Evolutionary conservation across 2,888 invertebrate genomes (phyloP).

Genomic region (Tryphoninae sp.): DNA sequence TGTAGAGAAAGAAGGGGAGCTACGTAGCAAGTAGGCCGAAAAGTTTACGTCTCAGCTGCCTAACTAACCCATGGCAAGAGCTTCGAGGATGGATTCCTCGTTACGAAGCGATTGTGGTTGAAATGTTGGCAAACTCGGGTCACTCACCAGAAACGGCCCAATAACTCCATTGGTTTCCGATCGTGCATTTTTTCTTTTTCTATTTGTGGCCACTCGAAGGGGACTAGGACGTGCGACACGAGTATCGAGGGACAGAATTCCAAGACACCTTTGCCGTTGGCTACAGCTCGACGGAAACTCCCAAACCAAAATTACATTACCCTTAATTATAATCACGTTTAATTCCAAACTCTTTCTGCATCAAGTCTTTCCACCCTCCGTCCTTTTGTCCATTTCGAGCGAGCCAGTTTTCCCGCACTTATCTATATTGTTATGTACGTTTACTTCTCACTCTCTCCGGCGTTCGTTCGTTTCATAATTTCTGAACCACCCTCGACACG

Average conservation of each 20-base stretch:
- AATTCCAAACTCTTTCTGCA: constrained; percentile 77
- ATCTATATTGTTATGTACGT: constrained; percentile 29
- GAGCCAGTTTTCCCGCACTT: constrained; percentile 16
- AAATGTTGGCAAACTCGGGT: constrained; percentile 48
- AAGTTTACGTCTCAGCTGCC: constrained; percentile 31
- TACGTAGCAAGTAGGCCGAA: not conserved
- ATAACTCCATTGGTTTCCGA: not conserved
- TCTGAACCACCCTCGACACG: constrained; percentile 1
- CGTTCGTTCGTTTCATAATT: not conserved
- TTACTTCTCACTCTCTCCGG: constrained; percentile 2
- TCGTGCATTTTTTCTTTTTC: not conserved
- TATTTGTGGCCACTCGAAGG: not conserved
- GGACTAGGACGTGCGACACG: not conserved
- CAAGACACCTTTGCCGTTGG: constrained; percentile 19
- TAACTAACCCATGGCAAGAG: constrained; percentile 23
- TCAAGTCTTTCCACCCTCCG: constrained; percentile 58
- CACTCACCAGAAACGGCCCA: constrained; percentile 6
- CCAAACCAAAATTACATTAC: constrained; percentile 78
- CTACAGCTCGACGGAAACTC: constrained; percentile 71
- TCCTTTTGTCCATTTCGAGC: constrained; percentile 47
- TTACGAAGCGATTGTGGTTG: constrained; percentile 35
- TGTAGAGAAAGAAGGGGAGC: not conserved
- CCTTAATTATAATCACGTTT: constrained; percentile 80
- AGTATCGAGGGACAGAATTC: not conserved
- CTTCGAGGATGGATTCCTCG: constrained; percentile 5